Evolutionary conservation across 1,140 invertebrate species (phyloP).

Genomic region (Drosophila ercepeae): DNA sequence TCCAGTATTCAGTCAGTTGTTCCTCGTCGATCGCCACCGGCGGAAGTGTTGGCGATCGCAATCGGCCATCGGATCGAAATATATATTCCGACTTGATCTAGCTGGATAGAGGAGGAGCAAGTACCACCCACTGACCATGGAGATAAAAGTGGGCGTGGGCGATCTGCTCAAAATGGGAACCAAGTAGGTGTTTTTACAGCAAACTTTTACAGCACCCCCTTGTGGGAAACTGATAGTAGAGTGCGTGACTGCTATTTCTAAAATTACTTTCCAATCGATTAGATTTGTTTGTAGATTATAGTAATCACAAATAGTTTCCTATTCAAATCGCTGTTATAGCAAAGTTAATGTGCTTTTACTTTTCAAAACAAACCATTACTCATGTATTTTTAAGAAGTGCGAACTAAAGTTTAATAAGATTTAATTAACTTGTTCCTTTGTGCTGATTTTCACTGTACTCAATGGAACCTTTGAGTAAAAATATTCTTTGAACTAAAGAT

Average conservation of each 20-base stretch:
- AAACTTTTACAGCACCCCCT: not conserved
- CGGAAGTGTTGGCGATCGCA: slow-evolving; percentile 46
- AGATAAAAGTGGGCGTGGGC: slow-evolving; percentile 49
- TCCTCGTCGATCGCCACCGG: slow-evolving; percentile 46
- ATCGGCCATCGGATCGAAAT: not conserved
- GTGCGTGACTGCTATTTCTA: not conserved
- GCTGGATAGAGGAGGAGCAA: not conserved
- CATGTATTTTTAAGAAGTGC: no score
- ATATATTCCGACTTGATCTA: not conserved
- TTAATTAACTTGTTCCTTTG: not conserved
- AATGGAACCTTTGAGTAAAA: not conserved
- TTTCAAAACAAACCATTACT: no score
- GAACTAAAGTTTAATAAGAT: no score
- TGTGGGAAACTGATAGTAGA: not conserved
- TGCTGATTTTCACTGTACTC: not conserved
- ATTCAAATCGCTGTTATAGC: not conserved
- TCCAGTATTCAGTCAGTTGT: slow-evolving; percentile 51
- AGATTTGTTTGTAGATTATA: slow-evolving; percentile 7
- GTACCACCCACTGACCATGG: slow-evolving; percentile 28
- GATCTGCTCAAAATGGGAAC: slow-evolving; percentile 61
- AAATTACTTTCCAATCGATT: not conserved
- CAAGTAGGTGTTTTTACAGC: slow-evolving; percentile 49
- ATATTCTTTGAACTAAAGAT: slow-evolving; percentile 33
- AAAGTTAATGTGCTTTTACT: not conserved
- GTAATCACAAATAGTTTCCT: slow-evolving; percentile 22